phyloP scores from a whole-genome alignment of 37 sponge, comb jelly and placozoan genomes.

The Haliclona indistincta region DNA sequence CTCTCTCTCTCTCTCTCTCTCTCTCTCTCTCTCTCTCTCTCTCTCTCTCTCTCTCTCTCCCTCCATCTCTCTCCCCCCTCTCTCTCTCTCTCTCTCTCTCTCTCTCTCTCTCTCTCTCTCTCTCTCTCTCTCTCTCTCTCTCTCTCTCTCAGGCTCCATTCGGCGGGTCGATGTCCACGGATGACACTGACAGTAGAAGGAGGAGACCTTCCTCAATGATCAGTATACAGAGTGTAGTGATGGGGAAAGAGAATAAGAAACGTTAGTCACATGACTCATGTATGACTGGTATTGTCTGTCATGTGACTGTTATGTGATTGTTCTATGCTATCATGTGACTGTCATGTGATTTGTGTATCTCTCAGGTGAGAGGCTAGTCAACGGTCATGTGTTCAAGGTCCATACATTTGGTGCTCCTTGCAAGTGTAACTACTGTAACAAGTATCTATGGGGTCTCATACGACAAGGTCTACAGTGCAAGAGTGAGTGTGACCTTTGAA shows the following conservation, averaged over 20 bases:
- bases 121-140: background rate
- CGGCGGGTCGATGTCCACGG: background rate
- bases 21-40: background rate
- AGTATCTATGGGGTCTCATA: constrained; percentile 80
- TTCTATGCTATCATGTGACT: background rate
- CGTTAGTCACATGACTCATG: background rate
- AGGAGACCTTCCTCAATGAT: too few species aligned
- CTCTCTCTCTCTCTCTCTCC: background rate
- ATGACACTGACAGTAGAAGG: background rate
- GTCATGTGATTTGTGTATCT: background rate
- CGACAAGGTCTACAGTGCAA: constrained; percentile 80
- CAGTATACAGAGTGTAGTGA: too few species aligned
- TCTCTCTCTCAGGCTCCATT: background rate
- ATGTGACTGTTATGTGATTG: background rate
- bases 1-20: background rate
- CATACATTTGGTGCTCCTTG: constrained; percentile 48
- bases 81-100: constrained; percentile 4
- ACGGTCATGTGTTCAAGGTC: constrained; percentile 64
- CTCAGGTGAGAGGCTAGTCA: constrained; percentile 52
- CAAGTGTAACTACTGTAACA: constrained; percentile 81
- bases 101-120: background rate
- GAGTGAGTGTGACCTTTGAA: constrained; percentile 24
- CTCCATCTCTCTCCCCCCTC: background rate
- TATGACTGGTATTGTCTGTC: constrained; percentile 1
- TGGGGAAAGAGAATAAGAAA: too few species aligned